Percentiles rank a stretch among this genome's conserved stretches.
Evolutionary conservation across 2,797 vertebrate species (phyloP).

Genomic region (Epinephelus coioides): DNA sequence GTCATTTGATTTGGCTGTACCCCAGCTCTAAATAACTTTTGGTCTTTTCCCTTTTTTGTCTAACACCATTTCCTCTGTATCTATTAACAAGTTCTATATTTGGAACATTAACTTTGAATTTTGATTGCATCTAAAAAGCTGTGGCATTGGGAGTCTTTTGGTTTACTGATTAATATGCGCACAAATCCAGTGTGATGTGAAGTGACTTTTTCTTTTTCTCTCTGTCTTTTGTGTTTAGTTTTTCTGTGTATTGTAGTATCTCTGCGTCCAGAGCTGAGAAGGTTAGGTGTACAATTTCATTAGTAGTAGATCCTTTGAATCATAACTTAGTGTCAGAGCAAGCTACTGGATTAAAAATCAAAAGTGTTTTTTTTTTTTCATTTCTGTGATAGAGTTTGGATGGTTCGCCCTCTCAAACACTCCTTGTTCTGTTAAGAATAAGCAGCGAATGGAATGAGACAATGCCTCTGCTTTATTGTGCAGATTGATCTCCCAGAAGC

Average conservation of each 20-base stretch:
- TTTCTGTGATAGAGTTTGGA: neutral
- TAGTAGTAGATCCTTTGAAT: neutral
- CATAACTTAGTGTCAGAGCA: neutral
- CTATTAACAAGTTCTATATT: too few species aligned
- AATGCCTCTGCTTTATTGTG: constrained; percentile 22
- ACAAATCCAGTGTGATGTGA: neutral
- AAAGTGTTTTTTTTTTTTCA: neutral
- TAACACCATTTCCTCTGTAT: too few species aligned
- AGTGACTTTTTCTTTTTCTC: neutral
- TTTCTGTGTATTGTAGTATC: neutral
- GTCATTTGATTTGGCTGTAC: too few species aligned
- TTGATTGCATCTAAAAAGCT: neutral
- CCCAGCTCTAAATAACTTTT: too few species aligned
- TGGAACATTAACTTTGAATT: too few species aligned
- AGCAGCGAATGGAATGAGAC: constrained; percentile 32
- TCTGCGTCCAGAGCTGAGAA: too few species aligned
- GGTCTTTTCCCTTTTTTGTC: too few species aligned
- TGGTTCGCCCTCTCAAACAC: too few species aligned
- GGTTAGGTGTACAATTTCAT: neutral
- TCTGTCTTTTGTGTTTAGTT: neutral
- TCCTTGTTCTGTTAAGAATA: neutral
- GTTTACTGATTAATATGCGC: neutral
- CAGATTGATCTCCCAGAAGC: constrained; percentile 29
- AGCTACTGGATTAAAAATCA: constrained; percentile 6
- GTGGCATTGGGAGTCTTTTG: neutral